Conservation (phyloP, 2,888 invertebrate genomes). For the Tethea ocularis region DNA sequence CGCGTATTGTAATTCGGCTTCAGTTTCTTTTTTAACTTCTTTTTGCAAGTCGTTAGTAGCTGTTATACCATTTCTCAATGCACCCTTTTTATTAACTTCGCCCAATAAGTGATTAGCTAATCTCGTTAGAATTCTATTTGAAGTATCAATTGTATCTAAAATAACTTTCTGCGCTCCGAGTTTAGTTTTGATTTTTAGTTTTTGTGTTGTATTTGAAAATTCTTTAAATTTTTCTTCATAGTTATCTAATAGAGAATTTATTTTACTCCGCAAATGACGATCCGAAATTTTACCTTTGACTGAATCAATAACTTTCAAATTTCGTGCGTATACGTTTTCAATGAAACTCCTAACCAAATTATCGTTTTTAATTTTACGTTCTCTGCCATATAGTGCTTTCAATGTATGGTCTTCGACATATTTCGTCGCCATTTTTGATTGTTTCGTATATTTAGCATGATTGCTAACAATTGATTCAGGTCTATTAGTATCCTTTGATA, state of each 20-base stretch:
- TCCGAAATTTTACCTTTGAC: constrained; percentile 36
- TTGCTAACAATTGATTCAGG: too few species aligned
- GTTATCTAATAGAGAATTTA: constrained; percentile 33
- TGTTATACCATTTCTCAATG: constrained; percentile 20
- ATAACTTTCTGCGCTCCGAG: constrained; percentile 55
- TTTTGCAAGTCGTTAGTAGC: constrained; percentile 28
- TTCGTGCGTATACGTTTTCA: constrained; percentile 44
- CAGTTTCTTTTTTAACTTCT: constrained; percentile 39
- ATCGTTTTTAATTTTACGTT: constrained; percentile 42
- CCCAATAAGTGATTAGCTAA: constrained; percentile 42
- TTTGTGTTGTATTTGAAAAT: constrained; percentile 42
- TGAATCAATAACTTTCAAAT: constrained; percentile 44
- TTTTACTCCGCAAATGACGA: constrained; percentile 26
- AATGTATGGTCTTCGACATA: constrained; percentile 8
- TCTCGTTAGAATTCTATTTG: constrained; percentile 44
- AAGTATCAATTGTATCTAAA: constrained; percentile 54
- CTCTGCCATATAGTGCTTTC: constrained; percentile 16
- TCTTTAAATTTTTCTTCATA: constrained; percentile 50
- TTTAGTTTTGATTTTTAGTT: constrained; percentile 49
- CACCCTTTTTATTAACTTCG: constrained; percentile 29
- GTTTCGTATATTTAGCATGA: neutral
- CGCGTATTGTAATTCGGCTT: constrained; percentile 37
- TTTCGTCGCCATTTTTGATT: constrained; percentile 10
- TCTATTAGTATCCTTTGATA: neutral
- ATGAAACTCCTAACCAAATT: constrained; percentile 43